Evolutionary conservation across 2,797 vertebrate genomes (phyloP).

Genomic region (Ceryle rudis): DNA sequence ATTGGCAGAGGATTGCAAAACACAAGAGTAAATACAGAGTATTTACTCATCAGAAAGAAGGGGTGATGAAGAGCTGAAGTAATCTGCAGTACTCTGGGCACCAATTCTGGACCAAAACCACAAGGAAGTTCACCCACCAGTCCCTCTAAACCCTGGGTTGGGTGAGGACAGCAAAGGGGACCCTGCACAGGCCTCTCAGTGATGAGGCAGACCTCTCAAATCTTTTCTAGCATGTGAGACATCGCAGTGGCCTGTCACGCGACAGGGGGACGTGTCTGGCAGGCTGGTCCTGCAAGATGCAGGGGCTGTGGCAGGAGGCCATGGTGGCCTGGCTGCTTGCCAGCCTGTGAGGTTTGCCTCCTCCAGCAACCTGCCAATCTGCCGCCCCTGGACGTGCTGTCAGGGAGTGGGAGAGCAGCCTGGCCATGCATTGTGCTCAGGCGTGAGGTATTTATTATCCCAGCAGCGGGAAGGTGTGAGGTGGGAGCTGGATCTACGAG

Average conservation of each 20-base stretch:
- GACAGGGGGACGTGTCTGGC: constrained; percentile 58
- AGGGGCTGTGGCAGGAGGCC: constrained; percentile 62
- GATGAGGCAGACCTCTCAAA: constrained; percentile 28
- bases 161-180: neutral
- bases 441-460: constrained; percentile 24
- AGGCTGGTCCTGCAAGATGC: constrained; percentile 30
- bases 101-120: neutral
- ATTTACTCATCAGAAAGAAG: neutral
- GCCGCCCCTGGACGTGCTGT: constrained; percentile 20
- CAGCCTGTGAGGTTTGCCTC: neutral
- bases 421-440: neutral
- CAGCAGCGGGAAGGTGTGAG: neutral
- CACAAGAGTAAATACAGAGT: neutral
- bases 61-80: neutral
- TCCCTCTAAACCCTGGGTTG: neutral
- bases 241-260: constrained; percentile 61
- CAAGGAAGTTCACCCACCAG: neutral
- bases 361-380: constrained; percentile 56
- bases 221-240: constrained; percentile 21
- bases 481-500: neutral
- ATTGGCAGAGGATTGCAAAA: neutral
- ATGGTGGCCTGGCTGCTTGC: neutral
- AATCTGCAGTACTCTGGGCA: neutral
- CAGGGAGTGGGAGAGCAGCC: neutral
- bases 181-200: constrained; percentile 8